Base-by-base conservation (phyloP, 2,888 invertebrate species). In the Acleris literana region DNA sequence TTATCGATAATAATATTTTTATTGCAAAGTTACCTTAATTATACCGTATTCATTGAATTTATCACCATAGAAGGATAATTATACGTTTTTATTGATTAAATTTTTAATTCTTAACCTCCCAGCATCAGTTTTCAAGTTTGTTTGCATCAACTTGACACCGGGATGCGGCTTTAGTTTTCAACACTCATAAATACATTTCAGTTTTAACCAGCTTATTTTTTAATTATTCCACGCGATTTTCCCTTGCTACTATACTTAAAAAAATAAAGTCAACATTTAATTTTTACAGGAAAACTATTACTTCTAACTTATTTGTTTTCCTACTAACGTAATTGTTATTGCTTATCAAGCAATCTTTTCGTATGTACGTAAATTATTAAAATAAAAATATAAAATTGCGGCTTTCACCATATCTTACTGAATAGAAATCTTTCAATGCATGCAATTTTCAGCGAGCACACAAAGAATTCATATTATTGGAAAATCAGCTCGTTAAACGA, bases 381-480 rank as follows among this genome's bases (percentile, higher is more conserved):
- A 13, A 13, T 39, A 39, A 39, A 39, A 11, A 1, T 13, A 13
- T 11, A 4, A 39, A 13, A 13, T 9, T 13, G 13, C 39, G 13
- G 4, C 13, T 5, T 9, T 39, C 39, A 39, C 11, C 13, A 39
- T 39, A 39, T 13, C 13, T 39, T 39, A 3, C 39, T 13, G 11
- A 13, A 39, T 39, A 13, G 39, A 39, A n/a, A 16, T 17, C 46
- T 17, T 6, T 17, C 17, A 46, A 44, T 46, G 11, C 39, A 55
- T 18, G n/a, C 20, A 60, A 25, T 51, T 60, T 48, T 55, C 49
- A 22, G 22, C 17, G 7, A 29, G 7, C 29, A 44, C 39, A 64
- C 64, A 64, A 64, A 49, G 59, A 65, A 61, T 61, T 56, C 60
- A 51, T 61, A 65, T 65, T 60, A 65, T 65, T 51, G 60, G 60